Base-by-base conservation (phyloP, 2,888 invertebrate species). In the Habrosyne pyritoides region DNA sequence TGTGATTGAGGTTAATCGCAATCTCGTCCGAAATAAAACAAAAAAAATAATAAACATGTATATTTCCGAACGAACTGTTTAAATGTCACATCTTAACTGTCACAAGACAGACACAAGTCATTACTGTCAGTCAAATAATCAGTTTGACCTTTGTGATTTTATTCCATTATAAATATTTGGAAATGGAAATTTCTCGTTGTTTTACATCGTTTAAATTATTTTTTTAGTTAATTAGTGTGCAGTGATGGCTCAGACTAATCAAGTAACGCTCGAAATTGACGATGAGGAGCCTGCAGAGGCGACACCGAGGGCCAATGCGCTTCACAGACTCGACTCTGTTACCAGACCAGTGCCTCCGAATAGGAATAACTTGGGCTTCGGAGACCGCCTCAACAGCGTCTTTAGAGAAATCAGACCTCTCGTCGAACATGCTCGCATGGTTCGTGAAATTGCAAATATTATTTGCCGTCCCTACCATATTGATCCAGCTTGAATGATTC, bases 341-440 rank as follows among this genome's bases (percentile, higher is more conserved):
- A 55, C 86, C 54, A 85, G 92, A 64, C 77, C 81, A 62, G 64
- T 77, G 54, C 71, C 72, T 61, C 66, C 81, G 51, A 83, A 78
- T 61, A 86, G 90, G 64, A 86, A 67, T 71, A 88, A 84, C 70
- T 61, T 90, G 60, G 89, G 92, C 46, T 73, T 92, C 46, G 90
- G 91, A 12, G 92, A 92, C 61, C 86, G 91, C 18, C 79, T 92
- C 21, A 89, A 88, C 59, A 89, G 75, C 76, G 90, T 91, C 18
- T 89, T 95, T 61, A 93, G 95, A 71, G 95, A 94, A 83, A 94
- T 95, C 53, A 92, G 95, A 70, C 95, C 95, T n/a, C 85, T 95
- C 6, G 94, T 95, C 12, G 94, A 94, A 83, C 93, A 94, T 74
- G 94, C 94, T 52, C 89, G 94, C 56, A 93, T 90, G 85, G 93